Base-by-base conservation (phyloP, 2,888 invertebrate genomes). In the Nephrotoma appendiculata region DNA sequence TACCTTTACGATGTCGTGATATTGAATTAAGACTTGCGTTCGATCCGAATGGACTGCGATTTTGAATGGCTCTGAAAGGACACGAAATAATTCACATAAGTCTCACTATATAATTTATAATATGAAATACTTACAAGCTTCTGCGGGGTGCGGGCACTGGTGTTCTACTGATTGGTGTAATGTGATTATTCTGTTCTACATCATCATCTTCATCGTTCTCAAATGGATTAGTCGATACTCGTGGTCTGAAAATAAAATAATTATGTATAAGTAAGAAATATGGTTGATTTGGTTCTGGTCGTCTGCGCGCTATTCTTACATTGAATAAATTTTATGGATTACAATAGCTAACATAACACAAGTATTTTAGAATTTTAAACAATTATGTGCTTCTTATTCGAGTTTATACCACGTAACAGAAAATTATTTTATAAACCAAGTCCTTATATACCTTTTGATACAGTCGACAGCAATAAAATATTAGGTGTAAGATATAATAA, bases 181-280 rank as follows among this genome's bases (percentile, higher is more conserved):
- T 89, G 84, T 92, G 92, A 87, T 93, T 93, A 86, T 94, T 94
- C 44, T 93, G 92, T 6, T 93, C 92, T 0, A 88, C 88, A 6
- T 89, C 89, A 88, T 95, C 95, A 88, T 95, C 95, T 44, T 93
- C 94, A 89, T 95, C 95, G 93, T 94, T 94, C 93, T 94, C 95
- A 90, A 96, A 96, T 0, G 96, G 96, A 92, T 96, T 96, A 83
- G 93, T 92, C 11, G 93, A 93, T 15, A 93, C 93, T 48, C 94
- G 52, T 41, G 52, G 52, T 86, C 86, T 86, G 11, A 42, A 86
- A 57, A 57, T 83, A 42, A 11, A 83, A 19, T 41, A 31, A 19
- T 83, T 19, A 83, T 83, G 1, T 31, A 41, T 5, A 19, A 83
- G 31, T 83, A 11, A 48, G n/a, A 48, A 12, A 48, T 48, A n/a